Evolutionary conservation across 2,113 vertebrate genomes (phyloP), one percentile per base, ranked within the genome.

Genomic region (Brachyistius frenatus): DNA sequence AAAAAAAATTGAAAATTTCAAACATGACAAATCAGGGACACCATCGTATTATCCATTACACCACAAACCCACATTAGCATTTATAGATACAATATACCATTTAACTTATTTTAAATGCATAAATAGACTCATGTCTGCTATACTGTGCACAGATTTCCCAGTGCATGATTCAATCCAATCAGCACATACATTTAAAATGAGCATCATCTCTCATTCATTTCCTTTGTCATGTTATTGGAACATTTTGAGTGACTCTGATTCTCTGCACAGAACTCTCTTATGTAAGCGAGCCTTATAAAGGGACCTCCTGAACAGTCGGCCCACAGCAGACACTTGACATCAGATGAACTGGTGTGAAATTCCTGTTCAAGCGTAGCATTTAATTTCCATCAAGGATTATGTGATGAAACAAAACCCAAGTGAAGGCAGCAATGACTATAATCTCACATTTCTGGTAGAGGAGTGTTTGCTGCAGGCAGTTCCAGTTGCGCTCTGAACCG

Each of bases 351-450:
- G 13, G n/a, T 37, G 8, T 36, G 23, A 39, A 55, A 55, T 15
- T 3, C 15, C 9, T 15, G 16, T 44, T 32, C n/a, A 16, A 53
- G 31, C 10, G 3, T 32, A 60, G 14, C 7, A 62, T 37, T 66
- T 76, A 1, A 52, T 55, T 71, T 66, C 56, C 1, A 33, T 15
- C 30, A 66, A 67, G 63, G 36, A 66, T 53, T 46, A 46, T 44
- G 30, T 39, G 47, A 49, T 35, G 47, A 76, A 39, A 67, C 44
- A 36, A 76, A 75, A 33, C 31, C 41, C n/a, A 58, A 81, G 49
- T 5, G 53, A 81, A 71, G 11, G 39, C 23, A 72, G 39, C 39
- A 67, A 77, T 80, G 47, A 41, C 39, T 41, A 13, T 56, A 58
- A 36, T 15, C 67, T 68, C 5, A 16, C n/a, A 60, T 67, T 55